phyloP scores from a whole-genome alignment of 2,888 invertebrate species.

The Ormyrus pomaceus region DNA sequence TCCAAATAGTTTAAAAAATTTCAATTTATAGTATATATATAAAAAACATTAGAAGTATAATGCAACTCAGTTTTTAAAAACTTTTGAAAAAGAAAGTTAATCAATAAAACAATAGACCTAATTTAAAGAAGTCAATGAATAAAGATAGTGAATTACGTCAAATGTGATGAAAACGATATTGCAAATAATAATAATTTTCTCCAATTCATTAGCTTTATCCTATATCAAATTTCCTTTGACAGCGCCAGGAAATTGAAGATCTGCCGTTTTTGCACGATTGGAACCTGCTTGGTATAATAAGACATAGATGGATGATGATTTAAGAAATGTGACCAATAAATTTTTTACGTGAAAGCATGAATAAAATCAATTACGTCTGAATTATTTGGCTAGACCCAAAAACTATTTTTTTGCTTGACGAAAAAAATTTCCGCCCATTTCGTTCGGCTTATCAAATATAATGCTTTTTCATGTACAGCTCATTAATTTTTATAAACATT shows the following conservation, averaged over 20 bases:
- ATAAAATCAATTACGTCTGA: neutral
- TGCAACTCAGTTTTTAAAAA: too few relatives aligned
- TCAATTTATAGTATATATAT: too few relatives aligned
- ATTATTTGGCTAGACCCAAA: too few relatives aligned
- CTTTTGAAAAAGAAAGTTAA: too few relatives aligned
- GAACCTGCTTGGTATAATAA: neutral
- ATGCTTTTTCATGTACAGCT: too few relatives aligned
- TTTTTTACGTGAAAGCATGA: neutral
- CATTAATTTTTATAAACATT: too few relatives aligned
- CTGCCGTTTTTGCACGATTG: neutral
- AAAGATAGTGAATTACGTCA: neutral
- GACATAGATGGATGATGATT: slow-evolving; percentile 2
- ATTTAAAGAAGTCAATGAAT: neutral
- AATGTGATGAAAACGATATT: neutral
- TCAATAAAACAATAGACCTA: too few relatives aligned
- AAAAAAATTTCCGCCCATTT: too few relatives aligned
- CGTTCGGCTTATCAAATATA: too few relatives aligned
- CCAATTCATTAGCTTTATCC: neutral
- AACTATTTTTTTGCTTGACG: too few relatives aligned
- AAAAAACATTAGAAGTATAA: too few relatives aligned
- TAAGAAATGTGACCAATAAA: neutral
- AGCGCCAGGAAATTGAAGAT: neutral
- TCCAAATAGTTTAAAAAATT: too few relatives aligned
- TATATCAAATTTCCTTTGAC: neutral
- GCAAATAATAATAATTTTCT: neutral